Evolutionary conservation across 1,140 invertebrate genomes (phyloP).

Genomic region (Leptinotarsa lineolata): DNA sequence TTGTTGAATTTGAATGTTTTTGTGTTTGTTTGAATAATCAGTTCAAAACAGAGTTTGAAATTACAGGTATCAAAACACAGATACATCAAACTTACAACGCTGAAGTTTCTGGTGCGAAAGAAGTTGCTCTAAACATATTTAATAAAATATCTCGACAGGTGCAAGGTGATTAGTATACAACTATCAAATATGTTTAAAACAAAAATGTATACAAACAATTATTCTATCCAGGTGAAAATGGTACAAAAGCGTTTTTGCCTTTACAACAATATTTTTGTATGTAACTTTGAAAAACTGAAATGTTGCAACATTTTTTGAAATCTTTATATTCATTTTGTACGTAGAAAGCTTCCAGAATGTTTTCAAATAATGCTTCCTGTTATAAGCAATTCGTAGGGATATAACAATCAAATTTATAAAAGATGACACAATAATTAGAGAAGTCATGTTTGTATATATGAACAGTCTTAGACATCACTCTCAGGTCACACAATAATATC

Average conservation of each 20-base stretch:
- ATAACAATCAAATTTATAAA: constrained; percentile 46
- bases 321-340: constrained; percentile 39
- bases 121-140: constrained; percentile 6
- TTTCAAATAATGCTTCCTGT: constrained; percentile 49
- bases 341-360: constrained; percentile 49
- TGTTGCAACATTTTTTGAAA: constrained; percentile 39
- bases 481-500: constrained; percentile 44
- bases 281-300: constrained; percentile 46
- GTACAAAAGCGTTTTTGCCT: constrained; percentile 55
- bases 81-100: too few relatives aligned
- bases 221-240: constrained; percentile 52
- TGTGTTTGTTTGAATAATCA: background rate
- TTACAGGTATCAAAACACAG: too few relatives aligned
- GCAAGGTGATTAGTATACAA: constrained; percentile 30
- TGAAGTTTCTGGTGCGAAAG: too few relatives aligned
- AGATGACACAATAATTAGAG: constrained; percentile 23
- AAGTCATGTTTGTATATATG: constrained; percentile 37
- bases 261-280: constrained; percentile 52
- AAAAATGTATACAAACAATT: constrained; percentile 43
- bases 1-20: background rate
- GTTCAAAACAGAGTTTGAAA: too few relatives aligned
- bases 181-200: constrained; percentile 35
- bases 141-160: constrained; percentile 21
- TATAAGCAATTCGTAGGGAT: constrained; percentile 49
- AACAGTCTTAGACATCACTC: constrained; percentile 40